Evolutionary conservation across 1,140 invertebrate genomes (phyloP).

Genomic region (Polypedilum pembai): DNA sequence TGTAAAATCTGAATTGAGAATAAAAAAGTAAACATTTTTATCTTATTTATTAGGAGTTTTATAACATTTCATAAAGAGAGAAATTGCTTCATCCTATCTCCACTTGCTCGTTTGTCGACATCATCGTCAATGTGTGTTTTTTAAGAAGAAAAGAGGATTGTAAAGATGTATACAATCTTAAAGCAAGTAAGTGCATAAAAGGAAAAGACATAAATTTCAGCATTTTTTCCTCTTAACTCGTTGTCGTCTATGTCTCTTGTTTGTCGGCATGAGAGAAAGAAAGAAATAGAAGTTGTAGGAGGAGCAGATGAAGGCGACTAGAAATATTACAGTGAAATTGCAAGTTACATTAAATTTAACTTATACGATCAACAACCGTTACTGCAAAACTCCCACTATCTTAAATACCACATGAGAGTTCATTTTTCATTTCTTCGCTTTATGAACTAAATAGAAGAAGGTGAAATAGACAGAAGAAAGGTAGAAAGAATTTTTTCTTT

Average conservation of each 20-base stretch:
- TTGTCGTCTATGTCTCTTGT: too few species aligned
- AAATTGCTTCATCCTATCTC: not conserved
- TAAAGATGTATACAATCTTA: slow-evolving; percentile 1
- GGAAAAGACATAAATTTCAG: slow-evolving; percentile 1
- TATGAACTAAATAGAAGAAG: not conserved
- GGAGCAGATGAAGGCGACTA: too few species aligned
- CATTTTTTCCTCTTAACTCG: not conserved
- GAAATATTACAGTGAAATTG: slow-evolving; percentile 18
- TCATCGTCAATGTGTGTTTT: not conserved
- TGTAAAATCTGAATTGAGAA: too few species aligned
- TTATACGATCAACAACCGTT: slow-evolving; percentile 26
- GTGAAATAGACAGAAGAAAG: not conserved
- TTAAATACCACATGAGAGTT: slow-evolving; percentile 17
- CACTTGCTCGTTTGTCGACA: not conserved
- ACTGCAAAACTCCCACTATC: not conserved
- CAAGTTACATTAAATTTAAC: slow-evolving; percentile 26
- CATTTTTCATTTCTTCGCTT: slow-evolving; percentile 18
- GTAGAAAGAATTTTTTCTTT: not conserved
- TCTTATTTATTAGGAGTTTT: too few species aligned
- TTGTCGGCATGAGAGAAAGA: too few species aligned
- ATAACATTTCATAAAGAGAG: not conserved
- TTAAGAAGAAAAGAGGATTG: slow-evolving; percentile 3
- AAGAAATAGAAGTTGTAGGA: too few species aligned
- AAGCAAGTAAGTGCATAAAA: not conserved
- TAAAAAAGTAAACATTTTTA: too few species aligned